Conservation (phyloP, 2,888 invertebrate genomes). For the Nasonia oneida region DNA sequence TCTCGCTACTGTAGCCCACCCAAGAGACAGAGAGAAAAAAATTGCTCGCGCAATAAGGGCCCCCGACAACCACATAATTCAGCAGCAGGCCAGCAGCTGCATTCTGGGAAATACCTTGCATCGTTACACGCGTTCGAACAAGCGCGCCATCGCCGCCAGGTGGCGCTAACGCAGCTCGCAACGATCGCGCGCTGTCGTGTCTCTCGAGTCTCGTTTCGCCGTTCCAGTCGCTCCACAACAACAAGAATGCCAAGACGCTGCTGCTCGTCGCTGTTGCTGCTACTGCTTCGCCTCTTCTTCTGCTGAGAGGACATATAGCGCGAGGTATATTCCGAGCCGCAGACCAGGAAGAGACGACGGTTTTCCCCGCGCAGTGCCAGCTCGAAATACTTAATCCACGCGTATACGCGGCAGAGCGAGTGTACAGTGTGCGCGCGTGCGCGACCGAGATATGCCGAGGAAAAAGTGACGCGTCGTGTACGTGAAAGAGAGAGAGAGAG, state of each 20-base stretch:
- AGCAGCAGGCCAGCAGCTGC: too few relatives aligned
- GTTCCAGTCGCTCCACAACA: slow-evolving; percentile 41
- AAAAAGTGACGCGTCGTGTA: slow-evolving; percentile 56
- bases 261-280: not conserved
- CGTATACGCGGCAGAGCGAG: not conserved
- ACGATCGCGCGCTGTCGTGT: not conserved
- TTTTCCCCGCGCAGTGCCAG: not conserved
- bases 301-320: not conserved
- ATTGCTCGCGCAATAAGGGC: too few relatives aligned
- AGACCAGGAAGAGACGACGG: slow-evolving; percentile 14
- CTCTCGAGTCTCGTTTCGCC: not conserved
- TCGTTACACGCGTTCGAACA: not conserved
- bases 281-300: not conserved
- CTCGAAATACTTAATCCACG: not conserved
- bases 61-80: too few relatives aligned
- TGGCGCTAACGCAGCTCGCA: not conserved
- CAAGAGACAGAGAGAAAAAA: too few relatives aligned
- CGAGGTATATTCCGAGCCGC: not conserved
- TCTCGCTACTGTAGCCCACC: too few relatives aligned
- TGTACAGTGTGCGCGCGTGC: not conserved
- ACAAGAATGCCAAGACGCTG: slow-evolving; percentile 43
- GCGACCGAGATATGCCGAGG: slow-evolving; percentile 30
- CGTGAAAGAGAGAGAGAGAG: not conserved
- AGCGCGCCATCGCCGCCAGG: not conserved
- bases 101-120: not conserved